These are phyloP conservation scores for Osmerus mordax DNA, from an alignment of 2,113 vertebrate genomes.

Conservation along the genomic window DNA sequence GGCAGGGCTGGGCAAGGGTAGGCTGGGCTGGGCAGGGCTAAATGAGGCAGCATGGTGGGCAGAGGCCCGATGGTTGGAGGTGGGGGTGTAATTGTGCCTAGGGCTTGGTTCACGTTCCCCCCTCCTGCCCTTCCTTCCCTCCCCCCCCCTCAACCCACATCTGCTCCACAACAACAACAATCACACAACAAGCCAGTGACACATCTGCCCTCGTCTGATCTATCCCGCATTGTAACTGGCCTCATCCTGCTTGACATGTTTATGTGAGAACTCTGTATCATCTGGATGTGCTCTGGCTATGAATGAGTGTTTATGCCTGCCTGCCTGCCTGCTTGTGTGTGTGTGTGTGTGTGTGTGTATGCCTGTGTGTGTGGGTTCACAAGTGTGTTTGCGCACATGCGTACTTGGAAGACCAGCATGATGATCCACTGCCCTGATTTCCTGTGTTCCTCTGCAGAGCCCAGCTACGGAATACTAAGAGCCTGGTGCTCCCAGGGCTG, in stretches of 20 bases:
- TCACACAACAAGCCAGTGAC: not conserved
- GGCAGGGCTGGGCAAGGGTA: slow-evolving; percentile 31
- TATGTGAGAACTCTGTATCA: too few species aligned
- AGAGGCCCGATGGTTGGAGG: not conserved
- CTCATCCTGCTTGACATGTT: not conserved
- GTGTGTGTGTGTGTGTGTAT: slow-evolving; percentile 1
- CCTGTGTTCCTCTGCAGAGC: slow-evolving; percentile 50
- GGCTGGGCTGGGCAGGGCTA: slow-evolving; percentile 54
- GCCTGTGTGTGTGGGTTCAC: not conserved
- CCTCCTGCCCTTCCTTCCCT: too few species aligned
- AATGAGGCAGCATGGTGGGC: slow-evolving; percentile 50
- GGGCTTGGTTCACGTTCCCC: not conserved
- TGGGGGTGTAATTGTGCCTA: not conserved
- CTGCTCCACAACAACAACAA: not conserved
- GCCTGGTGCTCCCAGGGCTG: slow-evolving; percentile 34
- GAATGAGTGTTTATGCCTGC: not conserved
- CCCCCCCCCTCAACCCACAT: too few species aligned
- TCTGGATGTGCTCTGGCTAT: too few species aligned
- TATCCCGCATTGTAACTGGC: not conserved
- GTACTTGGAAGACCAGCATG: slow-evolving; percentile 9
- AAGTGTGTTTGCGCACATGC: not conserved
- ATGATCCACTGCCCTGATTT: slow-evolving; percentile 65
- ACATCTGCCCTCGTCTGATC: not conserved
- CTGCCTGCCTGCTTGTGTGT: not conserved
- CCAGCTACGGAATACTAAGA: slow-evolving; percentile 53